Evolutionary conservation across 2,113 vertebrate species (phyloP), one percentile per base, ranked within the genome.

Genomic region (Nymphicus hollandicus): DNA sequence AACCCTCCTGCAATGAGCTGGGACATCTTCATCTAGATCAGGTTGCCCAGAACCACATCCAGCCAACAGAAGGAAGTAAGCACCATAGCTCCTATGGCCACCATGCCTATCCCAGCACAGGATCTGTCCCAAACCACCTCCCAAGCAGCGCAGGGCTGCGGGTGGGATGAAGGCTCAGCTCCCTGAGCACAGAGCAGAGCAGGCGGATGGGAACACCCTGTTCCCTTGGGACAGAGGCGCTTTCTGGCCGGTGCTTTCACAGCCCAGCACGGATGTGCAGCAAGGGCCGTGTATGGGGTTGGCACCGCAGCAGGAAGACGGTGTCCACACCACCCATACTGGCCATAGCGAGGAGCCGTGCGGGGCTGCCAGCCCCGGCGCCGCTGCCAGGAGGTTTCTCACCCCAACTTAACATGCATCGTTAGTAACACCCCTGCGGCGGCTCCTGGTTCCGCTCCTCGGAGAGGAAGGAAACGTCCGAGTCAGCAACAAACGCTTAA

Each of bases 151-250:
- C 1, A 6, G 7, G n/a, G 29, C 11, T 9, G 88, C 64, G 39
- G 22, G 9, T 5, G 53, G 52, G 24, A 58, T 0, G 22, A 14
- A 50, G 53, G 58, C 14, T 49, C 4, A 1, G 69, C 28, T 46
- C 56, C 2, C 28, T 2, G 0, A 1, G 3, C 13, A 7, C 53
- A 10, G 53, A 31, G 31, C 0, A 1, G 39, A 31, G 41, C 81
- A 17, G 65, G 8, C 0, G 0, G 65, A 3, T 0, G 6, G 44
- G 18, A 18, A 31, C 19, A 3, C 5, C 3, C 37, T 1, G 47
- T 11, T 49, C 4, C 73, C 58, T 1, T 0, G 5, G 43, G 29
- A 9, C 0, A 0, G 72, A 0, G 12, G 11, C 64, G 0, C 39
- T 87, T 50, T 24, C 13, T 0, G 24, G 80, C 49, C 17, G 1